phyloP scores from a whole-genome alignment of 2,797 vertebrate genomes.

The Tenualosa ilisha region DNA sequence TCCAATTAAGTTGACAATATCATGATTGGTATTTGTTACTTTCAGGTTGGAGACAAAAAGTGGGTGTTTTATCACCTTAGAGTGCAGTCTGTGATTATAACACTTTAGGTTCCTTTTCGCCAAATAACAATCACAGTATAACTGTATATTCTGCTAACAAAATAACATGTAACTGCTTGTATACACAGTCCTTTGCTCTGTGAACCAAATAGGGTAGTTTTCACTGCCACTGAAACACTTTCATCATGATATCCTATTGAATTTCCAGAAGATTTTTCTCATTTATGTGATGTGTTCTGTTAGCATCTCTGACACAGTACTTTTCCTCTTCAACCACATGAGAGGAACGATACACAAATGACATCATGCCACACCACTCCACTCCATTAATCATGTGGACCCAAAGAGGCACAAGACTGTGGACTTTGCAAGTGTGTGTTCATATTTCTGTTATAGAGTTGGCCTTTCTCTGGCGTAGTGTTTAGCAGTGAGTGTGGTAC shows the following conservation, averaged over 20 bases:
- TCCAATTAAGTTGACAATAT: background rate
- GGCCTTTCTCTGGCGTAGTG: background rate
- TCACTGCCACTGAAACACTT: background rate
- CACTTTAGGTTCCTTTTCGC: too few species aligned
- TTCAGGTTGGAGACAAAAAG: background rate
- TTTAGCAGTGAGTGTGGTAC: slow-evolving; percentile 1
- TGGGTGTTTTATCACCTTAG: too few species aligned
- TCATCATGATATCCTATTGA: background rate
- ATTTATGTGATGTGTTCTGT: background rate
- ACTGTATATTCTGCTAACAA: too few species aligned
- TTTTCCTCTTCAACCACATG: background rate
- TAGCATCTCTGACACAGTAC: background rate
- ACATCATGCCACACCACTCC: background rate
- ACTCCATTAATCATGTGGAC: background rate
- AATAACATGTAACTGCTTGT: too few species aligned
- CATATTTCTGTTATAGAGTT: background rate
- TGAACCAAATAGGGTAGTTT: background rate
- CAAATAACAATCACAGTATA: too few species aligned
- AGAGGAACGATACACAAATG: background rate
- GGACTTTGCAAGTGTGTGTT: background rate
- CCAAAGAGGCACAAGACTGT: background rate
- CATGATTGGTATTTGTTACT: background rate
- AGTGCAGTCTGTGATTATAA: too few species aligned
- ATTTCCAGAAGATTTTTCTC: background rate
- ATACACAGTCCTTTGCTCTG: too few species aligned